Evolutionary conservation across 2,113 vertebrate genomes (phyloP).

Genomic region (Rhizomys pruinosus): DNA sequence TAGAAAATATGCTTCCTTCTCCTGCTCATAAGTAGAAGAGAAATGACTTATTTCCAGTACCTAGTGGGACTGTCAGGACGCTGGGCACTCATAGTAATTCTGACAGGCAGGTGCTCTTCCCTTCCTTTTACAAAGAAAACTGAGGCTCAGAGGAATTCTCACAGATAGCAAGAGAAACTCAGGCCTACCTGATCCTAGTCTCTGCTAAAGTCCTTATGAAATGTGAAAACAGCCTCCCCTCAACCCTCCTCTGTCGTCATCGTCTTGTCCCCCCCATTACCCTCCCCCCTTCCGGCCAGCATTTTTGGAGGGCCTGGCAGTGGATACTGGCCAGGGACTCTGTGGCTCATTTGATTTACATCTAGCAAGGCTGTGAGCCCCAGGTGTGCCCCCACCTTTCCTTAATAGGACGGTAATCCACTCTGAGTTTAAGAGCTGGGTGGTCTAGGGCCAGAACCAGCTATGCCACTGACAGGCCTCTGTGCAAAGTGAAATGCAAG

Average conservation of each 20-base stretch:
- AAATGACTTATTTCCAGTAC: background rate
- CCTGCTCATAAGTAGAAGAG: no score
- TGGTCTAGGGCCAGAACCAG: background rate
- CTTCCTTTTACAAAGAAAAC: background rate
- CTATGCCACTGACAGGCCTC: background rate
- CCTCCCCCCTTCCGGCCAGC: background rate
- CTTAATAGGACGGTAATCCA: background rate
- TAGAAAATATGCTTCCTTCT: background rate
- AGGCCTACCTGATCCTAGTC: background rate
- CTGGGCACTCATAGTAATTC: background rate
- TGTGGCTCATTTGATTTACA: background rate
- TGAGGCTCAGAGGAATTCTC: background rate
- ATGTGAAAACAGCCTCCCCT: background rate
- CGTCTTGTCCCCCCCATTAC: no score
- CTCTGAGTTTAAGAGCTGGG: conserved; percentile 5
- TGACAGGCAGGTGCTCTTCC: background rate
- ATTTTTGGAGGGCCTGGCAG: background rate
- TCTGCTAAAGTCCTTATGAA: background rate
- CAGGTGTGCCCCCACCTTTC: background rate
- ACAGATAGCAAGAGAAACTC: background rate
- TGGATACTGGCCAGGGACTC: background rate
- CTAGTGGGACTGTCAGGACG: background rate
- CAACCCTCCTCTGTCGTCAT: background rate
- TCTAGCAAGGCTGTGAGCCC: background rate
- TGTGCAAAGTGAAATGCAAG: background rate